phyloP scores from a whole-genome alignment of 2,888 invertebrate species.

The Drosophila hamatofila region DNA sequence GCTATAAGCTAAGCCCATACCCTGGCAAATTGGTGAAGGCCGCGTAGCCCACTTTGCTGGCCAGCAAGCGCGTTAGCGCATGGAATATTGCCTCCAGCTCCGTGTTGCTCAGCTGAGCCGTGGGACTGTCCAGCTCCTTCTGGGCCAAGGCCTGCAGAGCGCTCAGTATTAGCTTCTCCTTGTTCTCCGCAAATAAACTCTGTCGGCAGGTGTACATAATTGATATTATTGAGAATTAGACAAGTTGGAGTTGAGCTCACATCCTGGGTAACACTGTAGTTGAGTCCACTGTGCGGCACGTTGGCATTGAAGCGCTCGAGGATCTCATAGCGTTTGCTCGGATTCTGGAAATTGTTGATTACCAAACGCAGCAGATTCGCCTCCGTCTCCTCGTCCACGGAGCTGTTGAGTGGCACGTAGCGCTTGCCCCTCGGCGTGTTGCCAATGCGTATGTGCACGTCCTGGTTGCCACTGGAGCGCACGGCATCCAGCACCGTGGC shows the following conservation, averaged over 20 bases:
- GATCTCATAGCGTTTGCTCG: conserved; percentile 89
- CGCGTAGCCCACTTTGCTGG: conserved; percentile 98
- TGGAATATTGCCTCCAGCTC: conserved; percentile 98
- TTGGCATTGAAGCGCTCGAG: conserved; percentile 98
- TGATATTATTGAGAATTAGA: too few relatives aligned
- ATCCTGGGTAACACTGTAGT: conserved; percentile 98
- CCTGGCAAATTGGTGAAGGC: conserved; percentile 96
- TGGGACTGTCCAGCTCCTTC: conserved; percentile 88
- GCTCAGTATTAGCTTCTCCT: conserved; percentile 97
- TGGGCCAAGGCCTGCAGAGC: conserved; percentile 94
- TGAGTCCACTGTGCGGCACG: conserved; percentile 98
- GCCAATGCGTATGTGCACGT: conserved; percentile 96
- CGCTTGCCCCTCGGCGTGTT: conserved; percentile 94
- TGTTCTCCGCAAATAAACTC: conserved; percentile 99
- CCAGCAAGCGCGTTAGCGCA: conserved; percentile 95
- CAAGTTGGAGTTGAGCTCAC: conserved; percentile 87
- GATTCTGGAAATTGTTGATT: conserved; percentile 87
- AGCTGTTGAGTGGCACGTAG: conserved; percentile 94
- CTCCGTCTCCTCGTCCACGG: conserved; percentile 98
- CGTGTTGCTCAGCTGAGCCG: conserved; percentile 87
- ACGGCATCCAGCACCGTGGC: conserved; percentile 98
- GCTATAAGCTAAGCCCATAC: conserved; percentile 85
- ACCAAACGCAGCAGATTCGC: conserved; percentile 89
- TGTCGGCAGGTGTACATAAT: conserved; percentile 84
- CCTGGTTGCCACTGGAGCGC: conserved; percentile 97